phyloP scores from a whole-genome alignment of 2,888 invertebrate genomes.

The Lithodes maja region DNA sequence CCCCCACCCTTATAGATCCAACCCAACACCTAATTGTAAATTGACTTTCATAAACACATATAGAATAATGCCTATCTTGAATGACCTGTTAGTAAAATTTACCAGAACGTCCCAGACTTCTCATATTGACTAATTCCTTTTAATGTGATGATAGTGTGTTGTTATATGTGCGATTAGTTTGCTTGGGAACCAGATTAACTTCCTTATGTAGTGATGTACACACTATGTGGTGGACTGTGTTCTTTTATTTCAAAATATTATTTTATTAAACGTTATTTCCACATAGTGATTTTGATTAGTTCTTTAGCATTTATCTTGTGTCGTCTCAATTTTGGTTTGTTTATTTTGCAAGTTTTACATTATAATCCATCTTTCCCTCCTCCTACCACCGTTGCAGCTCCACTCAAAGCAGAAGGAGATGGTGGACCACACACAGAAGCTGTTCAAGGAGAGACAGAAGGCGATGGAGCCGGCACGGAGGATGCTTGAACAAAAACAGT shows the following conservation, averaged over 20 bases:
- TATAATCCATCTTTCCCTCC: neutral
- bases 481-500: neutral
- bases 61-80: too few species aligned
- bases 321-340: neutral
- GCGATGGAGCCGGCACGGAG: neutral
- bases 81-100: too few species aligned
- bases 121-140: too few species aligned
- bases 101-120: too few species aligned
- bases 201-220: too few species aligned
- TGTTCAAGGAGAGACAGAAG: neutral
- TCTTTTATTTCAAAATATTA: neutral
- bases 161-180: too few species aligned
- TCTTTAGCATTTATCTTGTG: neutral
- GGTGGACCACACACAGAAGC: neutral
- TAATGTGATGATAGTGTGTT: too few species aligned
- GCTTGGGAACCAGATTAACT: too few species aligned
- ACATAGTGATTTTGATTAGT: neutral
- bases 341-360: neutral
- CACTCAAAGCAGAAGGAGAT: constrained; percentile 8
- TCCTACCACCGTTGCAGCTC: neutral
- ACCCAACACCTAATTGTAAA: too few species aligned
- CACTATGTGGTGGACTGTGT: too few species aligned
- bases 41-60: too few species aligned
- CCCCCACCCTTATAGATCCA: too few species aligned
- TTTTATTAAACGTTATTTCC: neutral